phyloP scores from a whole-genome alignment of 1,140 invertebrate species.

The Palaemon carinicauda region DNA sequence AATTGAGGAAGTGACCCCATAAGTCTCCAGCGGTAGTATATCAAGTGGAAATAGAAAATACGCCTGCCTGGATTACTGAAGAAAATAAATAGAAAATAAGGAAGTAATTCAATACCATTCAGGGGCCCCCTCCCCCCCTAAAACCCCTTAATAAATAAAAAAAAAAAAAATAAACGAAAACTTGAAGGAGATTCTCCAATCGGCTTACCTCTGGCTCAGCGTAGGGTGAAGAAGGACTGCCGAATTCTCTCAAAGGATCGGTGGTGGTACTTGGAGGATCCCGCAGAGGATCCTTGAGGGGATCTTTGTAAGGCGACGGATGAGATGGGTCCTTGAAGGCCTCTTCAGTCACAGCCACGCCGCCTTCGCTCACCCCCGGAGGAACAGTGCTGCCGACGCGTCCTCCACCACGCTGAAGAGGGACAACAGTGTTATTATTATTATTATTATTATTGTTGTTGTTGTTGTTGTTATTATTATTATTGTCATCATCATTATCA shows the following conservation, averaged over 20 bases:
- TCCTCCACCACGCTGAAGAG: constrained; percentile 24
- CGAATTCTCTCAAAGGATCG: constrained; percentile 29
- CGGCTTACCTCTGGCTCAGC: constrained; percentile 24
- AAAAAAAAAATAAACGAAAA: too few relatives aligned
- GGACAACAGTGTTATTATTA: not conserved
- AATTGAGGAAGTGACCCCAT: too few relatives aligned
- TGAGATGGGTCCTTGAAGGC: constrained; percentile 34
- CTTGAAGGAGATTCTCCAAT: not conserved
- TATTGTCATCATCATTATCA: too few relatives aligned
- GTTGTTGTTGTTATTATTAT: too few relatives aligned
- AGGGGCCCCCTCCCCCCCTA: not conserved
- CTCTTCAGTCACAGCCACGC: constrained; percentile 29
- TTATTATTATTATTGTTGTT: too few relatives aligned
- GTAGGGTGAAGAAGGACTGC: constrained; percentile 1
- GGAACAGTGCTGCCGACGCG: constrained; percentile 29
- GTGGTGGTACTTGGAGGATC: constrained; percentile 8
- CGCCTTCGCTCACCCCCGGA: constrained; percentile 14
- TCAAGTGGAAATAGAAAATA: too few relatives aligned
- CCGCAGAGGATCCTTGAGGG: constrained; percentile 32
- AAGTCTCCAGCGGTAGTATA: too few relatives aligned
- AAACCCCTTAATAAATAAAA: too few relatives aligned
- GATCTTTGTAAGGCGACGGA: constrained; percentile 11
- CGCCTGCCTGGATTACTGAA: too few relatives aligned
- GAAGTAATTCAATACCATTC: too few relatives aligned
- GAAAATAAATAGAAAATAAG: too few relatives aligned